Base-by-base conservation (phyloP, 2,113 vertebrate species). In the Neolamprologus caudopunctatus region DNA sequence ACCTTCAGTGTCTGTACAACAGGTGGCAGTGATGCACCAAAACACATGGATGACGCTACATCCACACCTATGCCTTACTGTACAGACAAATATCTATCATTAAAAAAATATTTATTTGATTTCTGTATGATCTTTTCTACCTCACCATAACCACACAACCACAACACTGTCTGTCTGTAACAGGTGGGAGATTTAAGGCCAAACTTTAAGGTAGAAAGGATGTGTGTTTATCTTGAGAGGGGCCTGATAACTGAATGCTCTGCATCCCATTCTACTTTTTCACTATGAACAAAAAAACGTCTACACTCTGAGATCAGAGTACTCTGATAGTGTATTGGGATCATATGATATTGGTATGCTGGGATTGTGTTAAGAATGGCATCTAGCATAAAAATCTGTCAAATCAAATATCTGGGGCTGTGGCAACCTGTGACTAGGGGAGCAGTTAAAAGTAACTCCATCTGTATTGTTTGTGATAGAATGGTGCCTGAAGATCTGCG, bases 11-110 rank as follows among this genome's bases (percentile, higher is more conserved):
- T 78, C 71, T 50, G 42, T 78, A 28, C 71, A 78, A 78, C 71
- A 78, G 45, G 42, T 31, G 45, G 71, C 71, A 78, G 71, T n/a
- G 42, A 50, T 50, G 24, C 17, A 31, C 71, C 42, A 75, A 75
- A 75, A 50, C 42, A 50, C 42, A 47, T 0, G 5, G 40, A 75
- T 0, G 21, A 45, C 1, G 0, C 37, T 10, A 73, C 37, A 73
- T 17, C 24, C 71, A 47, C 4, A 75, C 24, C 68, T 11, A 26
- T 45, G 8, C 21, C 21, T 45, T 73, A 47, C 21, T 19, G 40
- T 28, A 5, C 71, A 75, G 71, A 47, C 40, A 75, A 75, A 75
- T 28, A 47, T 47, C 42, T 1, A 47, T 19, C 14, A 47, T 28
- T 75, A 75, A 19, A 28, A 71, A 47, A 47, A 73, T 17, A 16